A percentile compares a stretch with the other conserved stretches of the same genome.
phyloP scores from a whole-genome alignment of 2,888 invertebrate species.

The Acheta domesticus region DNA sequence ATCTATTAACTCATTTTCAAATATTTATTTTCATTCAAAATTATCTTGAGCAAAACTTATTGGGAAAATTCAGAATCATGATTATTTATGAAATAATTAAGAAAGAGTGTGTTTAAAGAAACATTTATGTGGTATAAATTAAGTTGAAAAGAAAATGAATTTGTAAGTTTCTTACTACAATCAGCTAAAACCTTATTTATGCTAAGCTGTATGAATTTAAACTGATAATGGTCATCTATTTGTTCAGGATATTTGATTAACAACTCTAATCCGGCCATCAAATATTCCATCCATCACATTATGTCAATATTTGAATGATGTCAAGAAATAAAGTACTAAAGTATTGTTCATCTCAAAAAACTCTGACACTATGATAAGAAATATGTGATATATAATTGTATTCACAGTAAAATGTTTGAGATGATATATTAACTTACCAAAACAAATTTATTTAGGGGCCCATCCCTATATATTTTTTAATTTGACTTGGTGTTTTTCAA shows the following conservation, averaged over 20 bases:
- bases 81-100: too few species aligned
- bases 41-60: too few species aligned
- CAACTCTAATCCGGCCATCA: not conserved
- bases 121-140: too few species aligned
- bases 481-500: not conserved
- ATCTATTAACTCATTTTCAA: too few species aligned
- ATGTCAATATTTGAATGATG: slow-evolving; percentile 7
- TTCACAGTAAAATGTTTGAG: not conserved
- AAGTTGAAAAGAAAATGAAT: too few species aligned
- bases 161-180: too few species aligned
- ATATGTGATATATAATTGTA: not conserved
- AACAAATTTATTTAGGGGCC: not conserved
- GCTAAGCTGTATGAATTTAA: too few species aligned
- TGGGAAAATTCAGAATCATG: too few species aligned
- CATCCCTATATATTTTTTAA: not conserved
- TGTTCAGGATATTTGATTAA: not conserved
- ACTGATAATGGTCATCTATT: too few species aligned
- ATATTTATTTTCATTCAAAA: too few species aligned
- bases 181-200: too few species aligned
- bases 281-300: not conserved
- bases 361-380: too few species aligned
- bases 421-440: not conserved
- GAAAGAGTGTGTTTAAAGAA: not conserved
- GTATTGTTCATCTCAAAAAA: not conserved
- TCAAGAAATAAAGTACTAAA: not conserved